These are phyloP conservation scores for Tipula confusa DNA, from an alignment of 2,888 invertebrate genomes.

Conservation along the genomic window DNA sequence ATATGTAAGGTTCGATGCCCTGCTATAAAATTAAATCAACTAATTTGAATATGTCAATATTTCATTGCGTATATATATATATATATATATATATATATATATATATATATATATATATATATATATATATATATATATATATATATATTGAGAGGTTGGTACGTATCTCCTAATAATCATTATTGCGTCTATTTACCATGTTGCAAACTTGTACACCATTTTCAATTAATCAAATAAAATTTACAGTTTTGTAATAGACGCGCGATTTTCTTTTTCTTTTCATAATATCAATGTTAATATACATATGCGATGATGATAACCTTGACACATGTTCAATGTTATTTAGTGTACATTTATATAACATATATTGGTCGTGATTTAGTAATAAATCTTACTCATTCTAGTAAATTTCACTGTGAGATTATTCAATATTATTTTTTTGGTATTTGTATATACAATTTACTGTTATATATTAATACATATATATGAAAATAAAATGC, in stretches of 20 bases:
- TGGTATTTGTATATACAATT: background rate
- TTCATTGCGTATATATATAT: background rate
- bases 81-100: background rate
- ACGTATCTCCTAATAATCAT: background rate
- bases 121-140: background rate
- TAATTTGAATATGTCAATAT: background rate
- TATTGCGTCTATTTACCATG: background rate
- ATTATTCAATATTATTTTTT: background rate
- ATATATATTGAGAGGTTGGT: background rate
- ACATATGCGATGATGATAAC: background rate
- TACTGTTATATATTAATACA: constrained; percentile 8
- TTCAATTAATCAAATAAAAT: background rate
- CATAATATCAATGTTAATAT: background rate
- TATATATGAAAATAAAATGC: background rate
- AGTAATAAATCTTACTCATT: background rate
- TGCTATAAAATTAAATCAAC: background rate
- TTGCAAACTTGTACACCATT: background rate
- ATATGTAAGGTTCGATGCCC: background rate
- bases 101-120: too few relatives aligned
- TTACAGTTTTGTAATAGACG: constrained; percentile 20
- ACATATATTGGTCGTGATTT: background rate
- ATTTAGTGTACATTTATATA: background rate
- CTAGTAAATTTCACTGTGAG: background rate
- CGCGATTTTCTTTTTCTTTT: constrained; percentile 3
- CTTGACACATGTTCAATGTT: constrained; percentile 25